Evolutionary conservation across 1,140 invertebrate genomes (phyloP), one percentile per base, ranked within the genome.

Genomic region (Brachionus paranguensis): DNA sequence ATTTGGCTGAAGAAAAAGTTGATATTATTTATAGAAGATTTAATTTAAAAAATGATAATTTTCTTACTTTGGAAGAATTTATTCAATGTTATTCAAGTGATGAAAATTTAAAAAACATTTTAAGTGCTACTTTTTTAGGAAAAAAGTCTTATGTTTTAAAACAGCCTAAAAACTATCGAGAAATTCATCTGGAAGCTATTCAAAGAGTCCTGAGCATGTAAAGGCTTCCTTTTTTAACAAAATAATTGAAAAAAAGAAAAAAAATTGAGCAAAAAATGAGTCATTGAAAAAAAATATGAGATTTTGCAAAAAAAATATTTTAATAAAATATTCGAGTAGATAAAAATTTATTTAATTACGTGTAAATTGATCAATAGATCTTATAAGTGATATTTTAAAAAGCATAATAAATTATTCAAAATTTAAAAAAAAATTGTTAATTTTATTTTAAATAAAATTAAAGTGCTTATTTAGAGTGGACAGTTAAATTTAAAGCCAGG

Each of bases 31-130:
- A 78, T 37, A 41, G 37, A 12, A 78, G 24, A 64, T 78, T 78
- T 17, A 68, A 84, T 53, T 10, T 53, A 12, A 70, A 78, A 50
- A 45, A 68, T 29, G 72, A 84, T 24, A 64, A 78, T 47, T n/a
- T 11, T 27, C n/a, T 84, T 1, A 74, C 72, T 12, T 45, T 72
- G 43, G 47, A 78, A 6, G 84, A 84, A 70, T 84, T 84, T 65
- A 55, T 72, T 70, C 14, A 84, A 10, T 55, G 84, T 14, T 78
- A 53, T 60, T 20, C 65, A 12, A 78, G 53, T 33, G 84, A 84
- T 53, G 81, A 83, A 41, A 60, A 60, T 60, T 45, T 81, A 17
- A 64, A 33, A 41, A 41, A 60, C 10, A 27, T 81, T 14, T 37
- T 81, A 27, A 81, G 29, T 11, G 72, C 72, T n/a, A 47, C 72